phyloP scores from a whole-genome alignment of 1,140 invertebrate species.

The Drosophila willistoni region DNA sequence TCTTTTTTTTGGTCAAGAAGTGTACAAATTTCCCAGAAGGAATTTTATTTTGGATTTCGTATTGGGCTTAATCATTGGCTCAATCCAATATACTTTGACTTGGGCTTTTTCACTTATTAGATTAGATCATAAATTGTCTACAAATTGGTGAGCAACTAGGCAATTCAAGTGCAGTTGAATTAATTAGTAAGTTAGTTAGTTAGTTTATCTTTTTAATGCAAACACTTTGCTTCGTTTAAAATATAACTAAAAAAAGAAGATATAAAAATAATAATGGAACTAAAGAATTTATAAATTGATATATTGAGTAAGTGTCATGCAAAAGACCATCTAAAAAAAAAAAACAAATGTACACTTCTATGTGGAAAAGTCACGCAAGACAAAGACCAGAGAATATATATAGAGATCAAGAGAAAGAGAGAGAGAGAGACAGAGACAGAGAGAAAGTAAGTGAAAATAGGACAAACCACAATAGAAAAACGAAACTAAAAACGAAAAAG shows the following conservation, averaged over 20 bases:
- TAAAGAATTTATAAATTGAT: conserved; percentile 15
- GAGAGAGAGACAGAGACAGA: conserved; percentile 22
- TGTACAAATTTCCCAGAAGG: background rate
- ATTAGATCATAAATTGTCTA: conserved; percentile 42
- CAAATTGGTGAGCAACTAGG: conserved; percentile 61
- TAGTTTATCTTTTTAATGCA: conserved; percentile 45
- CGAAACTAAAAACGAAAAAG: conserved; percentile 28
- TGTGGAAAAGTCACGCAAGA: conserved; percentile 70
- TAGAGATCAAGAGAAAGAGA: conserved; percentile 29
- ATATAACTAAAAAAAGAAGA: conserved; percentile 8
- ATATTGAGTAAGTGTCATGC: conserved; percentile 57
- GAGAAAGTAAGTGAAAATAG: conserved; percentile 23
- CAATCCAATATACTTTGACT: background rate
- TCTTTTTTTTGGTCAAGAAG: background rate
- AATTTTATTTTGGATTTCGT: background rate
- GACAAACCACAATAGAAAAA: conserved; percentile 1
- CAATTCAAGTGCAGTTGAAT: conserved; percentile 70
- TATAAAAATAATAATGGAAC: conserved; percentile 10
- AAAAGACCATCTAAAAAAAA: conserved; percentile 69
- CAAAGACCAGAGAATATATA: conserved; percentile 25
- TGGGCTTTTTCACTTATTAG: background rate
- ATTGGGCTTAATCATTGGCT: background rate
- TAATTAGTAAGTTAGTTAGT: conserved; percentile 43
- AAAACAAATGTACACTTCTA: conserved; percentile 55
- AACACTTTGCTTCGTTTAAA: conserved; percentile 42